phyloP scores from a whole-genome alignment of 2,113 vertebrate genomes.

The Heteronetta atricapilla region DNA sequence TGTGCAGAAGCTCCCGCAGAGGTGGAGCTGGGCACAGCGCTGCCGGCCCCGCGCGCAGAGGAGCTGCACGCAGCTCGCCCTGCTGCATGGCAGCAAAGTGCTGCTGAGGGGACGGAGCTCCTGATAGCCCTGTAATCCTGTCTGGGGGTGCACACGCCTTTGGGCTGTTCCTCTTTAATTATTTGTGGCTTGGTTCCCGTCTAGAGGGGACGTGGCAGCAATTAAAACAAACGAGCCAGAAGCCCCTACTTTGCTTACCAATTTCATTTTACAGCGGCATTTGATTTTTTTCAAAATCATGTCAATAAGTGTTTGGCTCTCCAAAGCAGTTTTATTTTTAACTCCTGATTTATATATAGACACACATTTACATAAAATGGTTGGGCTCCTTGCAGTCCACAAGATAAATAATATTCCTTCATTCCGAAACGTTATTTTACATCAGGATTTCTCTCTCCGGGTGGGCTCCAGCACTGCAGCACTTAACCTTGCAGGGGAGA shows the following conservation, averaged over 20 bases:
- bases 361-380: neutral
- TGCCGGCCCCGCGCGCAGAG: too few relatives aligned
- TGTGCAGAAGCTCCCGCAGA: neutral
- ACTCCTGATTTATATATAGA: neutral
- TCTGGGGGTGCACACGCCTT: fast-evolving
- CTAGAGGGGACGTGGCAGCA: neutral
- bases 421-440: neutral
- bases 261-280: neutral
- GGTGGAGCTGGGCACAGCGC: too few relatives aligned
- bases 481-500: neutral
- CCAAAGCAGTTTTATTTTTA: neutral
- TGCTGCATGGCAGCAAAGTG: neutral
- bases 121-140: neutral
- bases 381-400: neutral
- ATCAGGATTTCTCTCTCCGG: neutral
- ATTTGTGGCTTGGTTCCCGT: neutral
- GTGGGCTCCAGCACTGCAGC: neutral
- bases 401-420: neutral
- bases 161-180: neutral
- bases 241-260: neutral
- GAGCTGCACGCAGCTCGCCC: too few relatives aligned
- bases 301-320: neutral
- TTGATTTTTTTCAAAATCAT: neutral
- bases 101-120: neutral
- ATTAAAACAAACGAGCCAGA: neutral